Base-by-base conservation (phyloP, 2,113 vertebrate genomes). In the Rana temporaria region DNA sequence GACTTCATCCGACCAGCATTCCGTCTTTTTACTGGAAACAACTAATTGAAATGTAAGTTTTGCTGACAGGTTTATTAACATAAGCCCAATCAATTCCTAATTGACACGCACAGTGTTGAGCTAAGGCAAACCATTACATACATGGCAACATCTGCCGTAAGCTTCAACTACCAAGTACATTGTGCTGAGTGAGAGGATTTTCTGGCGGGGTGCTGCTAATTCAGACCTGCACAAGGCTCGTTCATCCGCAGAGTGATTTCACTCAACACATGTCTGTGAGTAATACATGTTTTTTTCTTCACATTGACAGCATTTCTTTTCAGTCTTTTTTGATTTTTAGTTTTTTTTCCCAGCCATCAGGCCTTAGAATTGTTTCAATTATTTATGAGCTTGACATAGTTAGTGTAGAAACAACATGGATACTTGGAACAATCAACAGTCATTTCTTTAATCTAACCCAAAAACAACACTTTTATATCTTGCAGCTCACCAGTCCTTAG, bases 1-100 rank as follows among this genome's bases (percentile, higher is more conserved):
- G 22, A 19, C 30, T 22, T 71, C 5, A 26, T 78, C 48, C 59
- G 17, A 15, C 62, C 30, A 74, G 12, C 69, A 75, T 53, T 24
- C 30, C 20, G 30, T 26, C 53, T 60, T 68, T 48, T 77, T 69
- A 68, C 71, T 84, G 30, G 24, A 75, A 65, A 48, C 30, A 62
- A 55, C 74, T 80, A 72, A 80, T 80, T 74, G 63, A 84, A 80
- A 80, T 74, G 70, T 75, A 75, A 59, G 38, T 53, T 80, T 34
- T 52, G n/a, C 62, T 62, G 64, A 67, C 69, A 80, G 78, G 17
- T 80, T 75, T 75, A 74, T 75, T 84, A 80, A 68, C 64, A 59
- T 67, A 73, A 84, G 42, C 19, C 70, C 63, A 74, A 82, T 66
- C 70, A 74, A 48, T 67, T 66, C 52, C 26, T 75, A 82, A 75